Evolutionary conservation across 2,888 invertebrate species (phyloP), one percentile per base, ranked within the genome.

Genomic region (Busseola fusca): DNA sequence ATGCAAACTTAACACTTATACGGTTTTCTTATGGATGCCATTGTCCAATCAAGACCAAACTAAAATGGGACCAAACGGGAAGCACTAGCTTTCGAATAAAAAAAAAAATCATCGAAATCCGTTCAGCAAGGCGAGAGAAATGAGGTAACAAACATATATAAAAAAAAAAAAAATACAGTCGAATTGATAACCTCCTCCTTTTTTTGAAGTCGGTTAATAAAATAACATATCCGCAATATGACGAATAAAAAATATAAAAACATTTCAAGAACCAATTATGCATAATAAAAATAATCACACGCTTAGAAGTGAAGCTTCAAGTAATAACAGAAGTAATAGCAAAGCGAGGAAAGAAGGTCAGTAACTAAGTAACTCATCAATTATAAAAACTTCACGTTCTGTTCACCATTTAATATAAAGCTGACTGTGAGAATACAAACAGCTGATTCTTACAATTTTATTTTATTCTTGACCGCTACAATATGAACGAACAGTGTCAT

Each of bases 391-490:
- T 34, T 52, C 50, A 64, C 14, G 30, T n/a, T 60, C 30, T 54
- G 67, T 81, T 77, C 16, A 45, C 52, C n/a, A 37, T 64, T 57
- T 40, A 54, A 66, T 58, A 54, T 16, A 81, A 54, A 76, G 34
- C 72, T 42, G 48, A 37, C 12, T 48, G 56, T 60, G 57, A 62
- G 65, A 77, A 77, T 57, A 57, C 37, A 48, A 78, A 57, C 70
- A 78, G 82, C 64, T 78, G 82, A 81, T 70, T 56, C 48, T 58
- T 14, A 27, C 37, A 62, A 7, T 27, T 63, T 52, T 42, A n/a
- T 50, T 62, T 27, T 30, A 67, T 50, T 66, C 76, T 66, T 64
- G 65, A 76, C 65, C 77, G 52, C 77, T 62, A 67, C 77, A 27
- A 50, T 18, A 69, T 9, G 12, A n/a, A 34, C 30, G 34, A 25